phyloP scores from a whole-genome alignment of 2,797 vertebrate genomes.

The Sarcophilus harrisii region DNA sequence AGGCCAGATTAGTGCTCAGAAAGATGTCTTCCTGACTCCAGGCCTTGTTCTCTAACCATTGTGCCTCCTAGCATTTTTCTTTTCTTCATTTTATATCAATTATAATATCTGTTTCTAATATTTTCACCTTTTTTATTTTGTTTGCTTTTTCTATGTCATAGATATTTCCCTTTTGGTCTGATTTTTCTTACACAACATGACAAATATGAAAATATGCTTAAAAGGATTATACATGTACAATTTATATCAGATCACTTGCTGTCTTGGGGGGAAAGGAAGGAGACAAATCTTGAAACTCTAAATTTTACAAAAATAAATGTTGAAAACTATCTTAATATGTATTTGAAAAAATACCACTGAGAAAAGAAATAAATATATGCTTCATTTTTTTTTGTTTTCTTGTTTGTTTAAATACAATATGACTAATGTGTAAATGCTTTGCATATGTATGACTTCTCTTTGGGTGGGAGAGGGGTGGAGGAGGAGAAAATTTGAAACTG shows the following conservation, averaged over 20 bases:
- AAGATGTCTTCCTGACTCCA: background rate
- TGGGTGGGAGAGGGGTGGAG: background rate
- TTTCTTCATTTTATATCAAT: background rate
- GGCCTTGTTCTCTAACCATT: background rate
- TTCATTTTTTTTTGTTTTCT: background rate
- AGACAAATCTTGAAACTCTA: too few species aligned
- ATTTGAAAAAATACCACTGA: too few species aligned
- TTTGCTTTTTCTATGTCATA: too few species aligned
- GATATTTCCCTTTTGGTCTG: too few species aligned
- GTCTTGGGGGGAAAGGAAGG: too few species aligned
- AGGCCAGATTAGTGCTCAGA: background rate
- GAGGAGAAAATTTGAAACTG: background rate
- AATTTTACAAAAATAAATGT: too few species aligned
- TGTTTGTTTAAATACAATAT: background rate
- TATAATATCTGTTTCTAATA: background rate
- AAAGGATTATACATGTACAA: too few species aligned
- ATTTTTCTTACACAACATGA: too few species aligned
- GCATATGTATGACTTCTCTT: background rate
- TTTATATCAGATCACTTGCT: too few species aligned
- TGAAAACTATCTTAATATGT: too few species aligned
- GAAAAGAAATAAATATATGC: background rate
- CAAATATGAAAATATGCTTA: too few species aligned
- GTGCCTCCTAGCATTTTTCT: background rate
- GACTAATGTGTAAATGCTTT: background rate
- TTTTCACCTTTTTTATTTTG: too few species aligned